phyloP scores from a whole-genome alignment of 2,113 vertebrate species.

The Grus americana region DNA sequence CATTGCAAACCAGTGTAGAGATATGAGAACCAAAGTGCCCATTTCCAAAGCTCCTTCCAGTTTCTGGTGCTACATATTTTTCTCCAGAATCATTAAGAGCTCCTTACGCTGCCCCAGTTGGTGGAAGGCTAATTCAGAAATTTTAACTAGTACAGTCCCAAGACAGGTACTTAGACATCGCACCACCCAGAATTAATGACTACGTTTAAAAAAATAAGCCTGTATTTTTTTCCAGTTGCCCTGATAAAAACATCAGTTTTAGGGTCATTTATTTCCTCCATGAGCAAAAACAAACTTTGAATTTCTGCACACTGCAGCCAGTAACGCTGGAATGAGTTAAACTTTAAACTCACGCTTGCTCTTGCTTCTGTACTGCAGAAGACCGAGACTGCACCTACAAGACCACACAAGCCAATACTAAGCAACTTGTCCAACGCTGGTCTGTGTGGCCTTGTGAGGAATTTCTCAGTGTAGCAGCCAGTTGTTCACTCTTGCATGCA shows the following conservation, averaged over 20 bases:
- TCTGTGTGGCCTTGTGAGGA: neutral
- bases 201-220: neutral
- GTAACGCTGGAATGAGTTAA: neutral
- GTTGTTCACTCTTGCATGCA: neutral
- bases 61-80: neutral
- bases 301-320: neutral
- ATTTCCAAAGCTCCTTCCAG: neutral
- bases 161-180: neutral
- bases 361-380: neutral
- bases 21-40: neutral
- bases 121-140: neutral
- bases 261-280: neutral
- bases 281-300: neutral
- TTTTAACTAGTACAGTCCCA: neutral
- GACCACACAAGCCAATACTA: neutral
- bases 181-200: neutral
- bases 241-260: neutral
- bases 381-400: neutral
- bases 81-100: neutral
- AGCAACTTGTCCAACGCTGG: neutral
- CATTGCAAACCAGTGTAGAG: neutral
- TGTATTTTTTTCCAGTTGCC: neutral
- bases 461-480: neutral
- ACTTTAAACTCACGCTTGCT: neutral
- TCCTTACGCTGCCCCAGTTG: neutral